phyloP scores from a whole-genome alignment of 2,113 vertebrate species.

The Patagioenas fasciata region DNA sequence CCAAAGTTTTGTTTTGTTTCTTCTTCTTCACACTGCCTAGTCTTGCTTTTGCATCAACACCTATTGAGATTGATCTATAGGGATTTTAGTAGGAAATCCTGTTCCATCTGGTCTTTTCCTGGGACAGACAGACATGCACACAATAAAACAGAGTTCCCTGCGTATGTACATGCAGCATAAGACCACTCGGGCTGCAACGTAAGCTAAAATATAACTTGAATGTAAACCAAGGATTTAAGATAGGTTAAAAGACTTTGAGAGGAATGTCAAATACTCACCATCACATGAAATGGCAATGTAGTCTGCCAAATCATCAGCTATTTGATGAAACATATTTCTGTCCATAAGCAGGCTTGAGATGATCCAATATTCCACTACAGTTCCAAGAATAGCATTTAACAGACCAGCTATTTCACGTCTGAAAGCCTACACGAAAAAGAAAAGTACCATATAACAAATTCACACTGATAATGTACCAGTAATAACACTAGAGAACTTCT shows the following conservation, averaged over 20 bases:
- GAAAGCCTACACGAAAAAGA: constrained; percentile 61
- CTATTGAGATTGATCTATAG: background rate
- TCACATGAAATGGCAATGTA: constrained; percentile 85
- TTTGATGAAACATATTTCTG: constrained; percentile 78
- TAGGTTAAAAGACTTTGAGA: background rate
- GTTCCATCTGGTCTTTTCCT: background rate
- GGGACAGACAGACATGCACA: background rate
- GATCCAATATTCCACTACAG: constrained; percentile 90
- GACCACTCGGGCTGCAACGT: background rate
- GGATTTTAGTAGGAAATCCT: background rate
- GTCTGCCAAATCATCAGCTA: constrained; percentile 83
- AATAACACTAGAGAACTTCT: background rate
- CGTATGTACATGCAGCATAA: background rate
- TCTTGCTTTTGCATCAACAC: background rate
- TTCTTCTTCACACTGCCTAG: background rate
- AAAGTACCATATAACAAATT: background rate
- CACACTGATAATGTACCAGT: background rate
- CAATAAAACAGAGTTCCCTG: background rate
- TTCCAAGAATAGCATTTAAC: constrained; percentile 84
- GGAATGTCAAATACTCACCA: constrained; percentile 74
- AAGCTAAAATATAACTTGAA: background rate
- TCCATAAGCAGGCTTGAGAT: constrained; percentile 83
- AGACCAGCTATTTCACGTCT: constrained; percentile 72
- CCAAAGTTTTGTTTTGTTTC: background rate
- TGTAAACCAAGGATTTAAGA: background rate